Evolutionary conservation across 2,113 vertebrate species (phyloP), one percentile per base, ranked within the genome.

Genomic region (Tenrec ecaudatus): DNA sequence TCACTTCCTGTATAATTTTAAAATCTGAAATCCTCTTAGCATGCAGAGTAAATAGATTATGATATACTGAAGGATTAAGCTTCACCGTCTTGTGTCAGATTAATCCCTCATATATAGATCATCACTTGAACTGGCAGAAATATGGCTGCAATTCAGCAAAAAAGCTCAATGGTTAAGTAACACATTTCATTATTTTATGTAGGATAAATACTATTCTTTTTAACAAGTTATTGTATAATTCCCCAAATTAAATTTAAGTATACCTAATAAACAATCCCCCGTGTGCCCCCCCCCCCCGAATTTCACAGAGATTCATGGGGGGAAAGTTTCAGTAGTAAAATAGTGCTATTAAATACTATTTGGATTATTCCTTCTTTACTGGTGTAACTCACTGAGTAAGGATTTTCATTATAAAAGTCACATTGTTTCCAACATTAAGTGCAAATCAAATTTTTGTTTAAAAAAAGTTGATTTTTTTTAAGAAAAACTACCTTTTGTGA

Each of bases 21-120:
- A 98, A 92, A 76, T 97, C 97, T 97, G 97, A 99, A 99, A 99
- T 99, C 99, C 98, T 99, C 98, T 99, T 99, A 99, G 98, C 98
- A 98, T 99, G 98, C 98, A 98, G 98, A 99, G 98, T 99, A 99
- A 99, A 99, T 98, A 99, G 99, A 99, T 99, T 99, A 99, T 98
- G 98, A 99, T 99, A 99, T 99, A 98, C 98, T 97, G 97, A 98
- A 98, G 99, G 99, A 99, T 99, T 99, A 99, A 97, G 97, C 98
- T 98, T 98, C 98, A 98, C 98, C 98, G 98, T 98, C 98, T 98
- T 99, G 98, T 99, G 99, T 99, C 99, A 99, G 98, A 99, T 99
- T 99, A 99, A 99, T 98, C 98, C 97, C 97, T 98, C 97, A 98
- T 98, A 97, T 98, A 98, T 97, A 97, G 98, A 98, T 98, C 98